Conservation (phyloP, 35 echinoderm and acorn worm genomes). For the Hemicentrotus pulcherrimus region DNA sequence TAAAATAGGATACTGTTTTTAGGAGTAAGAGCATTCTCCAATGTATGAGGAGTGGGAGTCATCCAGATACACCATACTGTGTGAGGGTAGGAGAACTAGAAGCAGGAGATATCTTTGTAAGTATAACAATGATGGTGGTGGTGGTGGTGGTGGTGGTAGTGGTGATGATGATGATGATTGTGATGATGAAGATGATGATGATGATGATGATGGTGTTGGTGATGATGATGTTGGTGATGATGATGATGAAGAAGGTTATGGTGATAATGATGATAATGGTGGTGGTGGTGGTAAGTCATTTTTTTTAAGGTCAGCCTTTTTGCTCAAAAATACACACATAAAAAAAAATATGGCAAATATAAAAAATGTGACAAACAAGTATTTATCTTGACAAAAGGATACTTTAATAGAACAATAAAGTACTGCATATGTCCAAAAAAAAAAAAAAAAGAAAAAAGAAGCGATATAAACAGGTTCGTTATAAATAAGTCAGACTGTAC, state of each 20-base stretch:
- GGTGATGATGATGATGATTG: not conserved
- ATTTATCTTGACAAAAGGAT: not conserved
- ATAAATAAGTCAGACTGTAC: not conserved
- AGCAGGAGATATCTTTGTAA: slow-evolving; percentile 94
- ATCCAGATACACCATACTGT: slow-evolving; percentile 69
- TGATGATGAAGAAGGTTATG: not conserved
- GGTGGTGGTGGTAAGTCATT: not conserved
- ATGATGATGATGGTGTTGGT: not conserved
- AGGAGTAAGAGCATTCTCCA: not conserved
- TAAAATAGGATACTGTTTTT: not conserved
- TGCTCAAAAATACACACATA: too few species aligned
- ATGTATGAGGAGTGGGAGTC: slow-evolving; percentile 69
- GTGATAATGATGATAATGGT: not conserved
- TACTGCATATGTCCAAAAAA: not conserved
- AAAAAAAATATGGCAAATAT: not conserved
- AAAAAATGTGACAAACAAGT: too few species aligned
- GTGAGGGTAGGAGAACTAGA: slow-evolving; percentile 82
- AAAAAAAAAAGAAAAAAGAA: too few species aligned
- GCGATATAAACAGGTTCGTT: not conserved
- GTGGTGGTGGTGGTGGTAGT: not conserved
- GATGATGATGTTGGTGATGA: not conserved
- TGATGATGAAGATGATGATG: not conserved
- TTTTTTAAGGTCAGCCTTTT: too few species aligned
- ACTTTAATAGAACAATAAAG: not conserved
- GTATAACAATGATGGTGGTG: slow-evolving; percentile 7